These are phyloP conservation scores for Drosophila auraria DNA, from an alignment of 1,140 invertebrate species.

Conservation along the genomic window DNA sequence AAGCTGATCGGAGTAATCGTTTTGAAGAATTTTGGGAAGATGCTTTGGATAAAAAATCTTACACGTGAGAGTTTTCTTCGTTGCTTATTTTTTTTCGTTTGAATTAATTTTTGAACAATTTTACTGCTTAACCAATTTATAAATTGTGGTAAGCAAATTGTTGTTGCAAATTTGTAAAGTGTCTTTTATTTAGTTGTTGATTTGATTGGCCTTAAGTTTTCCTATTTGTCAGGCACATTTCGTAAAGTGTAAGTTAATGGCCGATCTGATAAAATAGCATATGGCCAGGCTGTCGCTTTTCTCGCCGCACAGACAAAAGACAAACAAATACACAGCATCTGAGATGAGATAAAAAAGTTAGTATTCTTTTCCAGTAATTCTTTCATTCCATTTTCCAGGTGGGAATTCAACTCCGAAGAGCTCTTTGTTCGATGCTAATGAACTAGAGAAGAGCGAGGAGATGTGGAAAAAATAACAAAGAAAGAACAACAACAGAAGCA, in stretches of 20 bases:
- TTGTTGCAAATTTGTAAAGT: neutral
- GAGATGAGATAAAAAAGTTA: slow-evolving; percentile 17
- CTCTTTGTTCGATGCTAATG: slow-evolving; percentile 47
- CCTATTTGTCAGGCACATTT: neutral
- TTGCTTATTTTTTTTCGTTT: no score
- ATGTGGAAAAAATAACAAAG: slow-evolving; percentile 3
- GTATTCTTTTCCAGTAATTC: slow-evolving; percentile 23
- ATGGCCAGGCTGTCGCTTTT: neutral
- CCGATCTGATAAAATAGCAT: slow-evolving; percentile 30
- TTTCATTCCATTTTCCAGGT: slow-evolving; percentile 22
- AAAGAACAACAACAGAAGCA: slow-evolving; percentile 7
- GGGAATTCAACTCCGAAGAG: slow-evolving; percentile 21
- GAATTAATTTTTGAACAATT: neutral
- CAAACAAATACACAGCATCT: slow-evolving; percentile 24
- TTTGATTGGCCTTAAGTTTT: neutral
- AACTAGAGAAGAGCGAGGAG: slow-evolving; percentile 20
- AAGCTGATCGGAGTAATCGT: no score
- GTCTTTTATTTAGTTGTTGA: neutral
- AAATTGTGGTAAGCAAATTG: neutral
- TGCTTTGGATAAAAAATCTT: no score
- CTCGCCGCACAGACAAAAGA: neutral
- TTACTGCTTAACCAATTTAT: neutral
- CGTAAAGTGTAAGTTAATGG: slow-evolving; percentile 5
- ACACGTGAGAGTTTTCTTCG: no score
- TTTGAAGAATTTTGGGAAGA: no score